These are phyloP conservation scores for Ptychodera flava DNA, from an alignment of 35 echinoderm and acorn worm genomes.

Conservation along the genomic window DNA sequence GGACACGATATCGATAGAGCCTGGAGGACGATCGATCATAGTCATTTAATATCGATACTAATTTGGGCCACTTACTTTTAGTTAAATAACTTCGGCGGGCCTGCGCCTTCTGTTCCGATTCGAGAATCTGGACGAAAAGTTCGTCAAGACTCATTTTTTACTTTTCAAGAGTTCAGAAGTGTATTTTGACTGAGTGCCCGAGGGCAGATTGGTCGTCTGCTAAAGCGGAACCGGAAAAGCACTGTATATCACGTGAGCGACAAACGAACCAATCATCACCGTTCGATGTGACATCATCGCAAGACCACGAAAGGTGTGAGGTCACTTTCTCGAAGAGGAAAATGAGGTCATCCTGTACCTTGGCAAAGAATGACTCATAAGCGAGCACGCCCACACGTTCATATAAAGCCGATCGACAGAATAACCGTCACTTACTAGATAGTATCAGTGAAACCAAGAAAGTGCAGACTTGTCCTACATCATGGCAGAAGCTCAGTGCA, in stretches of 20 bases:
- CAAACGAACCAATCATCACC: neutral
- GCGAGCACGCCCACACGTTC: no score
- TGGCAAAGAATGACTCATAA: neutral
- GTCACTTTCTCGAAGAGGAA: neutral
- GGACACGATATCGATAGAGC: no score
- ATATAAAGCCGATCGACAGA: no score
- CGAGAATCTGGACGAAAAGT: neutral
- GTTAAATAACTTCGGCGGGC: neutral
- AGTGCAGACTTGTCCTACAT: no score
- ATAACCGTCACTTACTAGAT: no score
- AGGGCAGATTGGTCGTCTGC: neutral
- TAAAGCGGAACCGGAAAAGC: neutral
- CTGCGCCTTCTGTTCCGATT: neutral
- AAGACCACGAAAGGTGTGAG: no score
- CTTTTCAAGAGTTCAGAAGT: no score
- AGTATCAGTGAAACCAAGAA: no score
- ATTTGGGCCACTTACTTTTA: neutral
- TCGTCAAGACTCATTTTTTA: neutral
- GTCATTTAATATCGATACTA: no score
- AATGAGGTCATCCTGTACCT: neutral
- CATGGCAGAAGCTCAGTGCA: no score
- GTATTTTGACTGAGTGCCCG: no score
- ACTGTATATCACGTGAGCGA: neutral
- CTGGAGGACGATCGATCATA: no score
- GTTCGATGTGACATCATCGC: neutral